Evolutionary conservation across 2,888 invertebrate genomes (phyloP).

Genomic region (Apotomis betuletana): DNA sequence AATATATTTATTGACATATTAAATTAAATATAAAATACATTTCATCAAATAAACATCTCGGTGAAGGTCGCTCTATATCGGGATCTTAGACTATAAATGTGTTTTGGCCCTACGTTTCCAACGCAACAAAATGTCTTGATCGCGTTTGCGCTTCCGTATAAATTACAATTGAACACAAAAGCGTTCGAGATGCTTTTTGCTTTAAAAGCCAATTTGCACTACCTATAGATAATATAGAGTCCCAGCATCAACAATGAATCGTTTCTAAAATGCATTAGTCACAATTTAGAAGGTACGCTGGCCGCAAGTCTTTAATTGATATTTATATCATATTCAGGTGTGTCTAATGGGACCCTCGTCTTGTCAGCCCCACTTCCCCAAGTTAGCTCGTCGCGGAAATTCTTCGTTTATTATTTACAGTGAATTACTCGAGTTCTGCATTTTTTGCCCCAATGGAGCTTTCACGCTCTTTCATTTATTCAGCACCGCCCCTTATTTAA

Average conservation of each 20-base stretch:
- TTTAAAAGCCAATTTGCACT: too few relatives aligned
- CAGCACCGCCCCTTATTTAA: conserved; percentile 64
- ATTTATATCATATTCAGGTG: conserved; percentile 57
- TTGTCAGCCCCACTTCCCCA: conserved; percentile 55
- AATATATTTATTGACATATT: too few relatives aligned
- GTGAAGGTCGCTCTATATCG: too few relatives aligned
- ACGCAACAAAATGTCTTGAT: too few relatives aligned
- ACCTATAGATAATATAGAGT: too few relatives aligned
- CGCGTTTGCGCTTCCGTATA: too few relatives aligned
- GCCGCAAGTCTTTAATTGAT: conserved; percentile 51
- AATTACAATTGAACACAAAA: too few relatives aligned
- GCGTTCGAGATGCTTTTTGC: too few relatives aligned
- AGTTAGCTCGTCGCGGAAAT: conserved; percentile 59
- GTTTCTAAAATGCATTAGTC: conserved; percentile 20
- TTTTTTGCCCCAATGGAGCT: conserved; percentile 68
- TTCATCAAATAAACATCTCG: too few relatives aligned
- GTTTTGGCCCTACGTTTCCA: too few relatives aligned
- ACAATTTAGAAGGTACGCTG: conserved; percentile 14
- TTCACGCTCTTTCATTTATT: conserved; percentile 73
- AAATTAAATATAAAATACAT: too few relatives aligned
- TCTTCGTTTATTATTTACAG: conserved; percentile 77
- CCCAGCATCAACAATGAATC: neutral
- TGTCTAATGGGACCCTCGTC: conserved; percentile 56
- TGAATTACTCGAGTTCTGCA: conserved; percentile 70
- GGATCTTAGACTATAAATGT: too few relatives aligned